Base-by-base conservation (phyloP, 2,113 vertebrate genomes). In the Pelmatolapia mariae region DNA sequence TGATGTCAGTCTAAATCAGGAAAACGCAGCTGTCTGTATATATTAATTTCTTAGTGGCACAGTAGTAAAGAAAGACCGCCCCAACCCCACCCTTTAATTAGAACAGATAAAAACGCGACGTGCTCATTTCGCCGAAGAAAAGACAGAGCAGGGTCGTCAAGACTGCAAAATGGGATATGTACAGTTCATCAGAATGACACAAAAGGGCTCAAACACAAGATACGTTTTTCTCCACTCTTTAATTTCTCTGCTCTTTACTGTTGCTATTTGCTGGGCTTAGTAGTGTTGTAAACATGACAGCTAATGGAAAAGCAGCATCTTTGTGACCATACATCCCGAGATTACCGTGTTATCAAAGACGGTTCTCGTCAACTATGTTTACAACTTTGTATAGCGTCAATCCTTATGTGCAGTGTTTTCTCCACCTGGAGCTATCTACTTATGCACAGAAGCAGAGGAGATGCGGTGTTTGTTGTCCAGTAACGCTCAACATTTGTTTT, bases 131-230 rank as follows among this genome's bases (percentile, higher is more conserved):
- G 22, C 80, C 47, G 24, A 68, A 6, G 84, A 82, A 80, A 80
- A 52, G 80, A 88, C 73, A 82, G 86, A 88, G 68, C 53, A 71
- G 57, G 24, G 10, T 85, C 66, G 1, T 71, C 7, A 22, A 26
- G 57, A 59, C 66, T 11, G 38, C 18, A 79, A 52, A 73, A 71
- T n/a, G 24, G 61, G 54, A 83, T 10, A 53, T 93, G 90, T 89
- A 92, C 90, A 93, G 89, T 52, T 83, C 56, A 88, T 29, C 5
- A 26, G 81, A 76, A 89, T 36, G 85, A 90, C 83, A 93, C 84
- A 88, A 68, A 95, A 95, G 95, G 95, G 94, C 94, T 95, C 81
- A 92, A 93, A 93, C 91, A 90, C 89, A 90, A 86, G 71, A 71
- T 82, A 59, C 86, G 83, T 92, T 88, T 68, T 84, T 59, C 79